phyloP scores from a whole-genome alignment of 2,888 invertebrate genomes.

The Andrena fulva region DNA sequence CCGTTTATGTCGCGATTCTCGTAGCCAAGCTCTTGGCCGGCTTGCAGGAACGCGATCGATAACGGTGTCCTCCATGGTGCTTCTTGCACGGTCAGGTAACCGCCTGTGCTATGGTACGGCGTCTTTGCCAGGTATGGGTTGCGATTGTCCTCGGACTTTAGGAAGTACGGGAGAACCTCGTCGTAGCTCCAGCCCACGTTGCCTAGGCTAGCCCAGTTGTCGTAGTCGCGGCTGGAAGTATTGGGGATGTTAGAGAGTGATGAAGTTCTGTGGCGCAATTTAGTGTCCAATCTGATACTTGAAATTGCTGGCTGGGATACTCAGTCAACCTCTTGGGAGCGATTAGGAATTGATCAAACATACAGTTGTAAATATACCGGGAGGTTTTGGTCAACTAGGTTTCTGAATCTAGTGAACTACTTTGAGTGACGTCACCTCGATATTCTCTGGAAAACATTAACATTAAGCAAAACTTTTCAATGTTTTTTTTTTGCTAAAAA shows the following conservation, averaged over 20 bases:
- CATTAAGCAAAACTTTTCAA: no score
- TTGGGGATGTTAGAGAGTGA: not conserved
- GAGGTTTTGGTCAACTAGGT: no score
- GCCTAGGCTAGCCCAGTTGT: slow-evolving; percentile 93
- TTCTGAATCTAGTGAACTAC: no score
- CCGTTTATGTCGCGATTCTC: slow-evolving; percentile 93
- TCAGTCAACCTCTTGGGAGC: no score
- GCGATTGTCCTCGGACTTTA: slow-evolving; percentile 95
- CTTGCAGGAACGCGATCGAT: slow-evolving; percentile 93
- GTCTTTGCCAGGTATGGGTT: slow-evolving; percentile 92
- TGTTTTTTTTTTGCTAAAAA: no score
- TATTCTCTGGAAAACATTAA: no score
- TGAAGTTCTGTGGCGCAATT: not conserved
- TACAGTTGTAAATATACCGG: no score
- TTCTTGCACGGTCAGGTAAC: slow-evolving; percentile 94
- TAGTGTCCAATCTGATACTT: not conserved
- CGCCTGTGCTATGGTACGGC: slow-evolving; percentile 91
- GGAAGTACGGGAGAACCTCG: slow-evolving; percentile 92
- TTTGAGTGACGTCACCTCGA: no score
- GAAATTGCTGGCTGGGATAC: no score
- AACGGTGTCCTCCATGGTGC: slow-evolving; percentile 93
- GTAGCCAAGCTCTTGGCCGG: slow-evolving; percentile 93
- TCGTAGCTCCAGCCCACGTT: slow-evolving; percentile 95
- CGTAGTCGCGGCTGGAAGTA: slow-evolving; percentile 88
- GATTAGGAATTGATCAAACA: no score